Evolutionary conservation across 2,797 vertebrate species (phyloP), one percentile per base, ranked within the genome.

Genomic region (Pogoniulus pusillus): DNA sequence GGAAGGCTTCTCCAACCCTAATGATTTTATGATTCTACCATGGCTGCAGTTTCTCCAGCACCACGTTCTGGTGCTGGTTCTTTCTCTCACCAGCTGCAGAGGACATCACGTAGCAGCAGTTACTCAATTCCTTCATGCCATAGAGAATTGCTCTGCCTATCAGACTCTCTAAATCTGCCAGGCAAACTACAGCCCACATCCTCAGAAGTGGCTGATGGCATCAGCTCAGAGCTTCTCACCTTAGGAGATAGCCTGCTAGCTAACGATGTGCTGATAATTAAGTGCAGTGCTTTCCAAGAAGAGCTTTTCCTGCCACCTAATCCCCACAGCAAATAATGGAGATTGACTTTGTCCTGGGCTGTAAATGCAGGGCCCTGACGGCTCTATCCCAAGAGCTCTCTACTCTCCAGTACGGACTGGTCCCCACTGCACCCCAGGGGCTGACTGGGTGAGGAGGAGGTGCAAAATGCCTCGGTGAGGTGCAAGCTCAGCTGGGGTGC

Each of bases 181-280:
- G 47, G 65, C 66, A 30, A 76, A 68, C 59, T 51, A 30, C 75
- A 87, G 83, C 72, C 79, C 78, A 37, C 12, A 57, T 91, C 0
- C 7, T 90, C 47, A 87, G 75, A 85, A 88, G 49, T 82, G 57
- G 37, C 81, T 18, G 62, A 54, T 43, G 79, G 78, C 74, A 73
- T 69, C 70, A 37, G 87, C 82, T 70, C 55, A 35, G 82, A 30
- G n/a, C 70, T 82, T 55, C 53, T 76, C 6, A 0, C 18, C n/a
- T 87, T 27, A 45, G 82, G 62, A 85, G 82, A 49, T 14, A 76
- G 45, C 82, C 65, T 90, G 74, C 82, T 66, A 69, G 70, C 72
- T 96, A 90, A 87, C 91, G 4, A 66, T 10, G 77, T 85, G 70
- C 70, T 94, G 94, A 91, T 86, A 96, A 96, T 96, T 95, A 79